A percentile compares a stretch with the other conserved stretches of the same genome.
Conservation (phyloP, 1,140 invertebrate species). For the Drosophila paulistorum region DNA sequence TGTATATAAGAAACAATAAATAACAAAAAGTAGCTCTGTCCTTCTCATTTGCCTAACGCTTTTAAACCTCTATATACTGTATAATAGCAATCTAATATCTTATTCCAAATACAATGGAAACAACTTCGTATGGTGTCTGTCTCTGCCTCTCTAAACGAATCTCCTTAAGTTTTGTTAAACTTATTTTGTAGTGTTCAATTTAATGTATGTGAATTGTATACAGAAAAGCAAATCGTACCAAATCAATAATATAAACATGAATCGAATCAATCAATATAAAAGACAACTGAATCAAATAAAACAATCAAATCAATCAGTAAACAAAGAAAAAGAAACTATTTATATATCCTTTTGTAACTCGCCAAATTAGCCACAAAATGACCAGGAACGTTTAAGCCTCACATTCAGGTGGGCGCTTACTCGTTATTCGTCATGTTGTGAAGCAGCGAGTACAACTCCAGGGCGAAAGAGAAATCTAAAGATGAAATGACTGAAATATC, state of each 20-base stretch:
- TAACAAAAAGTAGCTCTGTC: constrained; percentile 1
- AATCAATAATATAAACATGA: constrained; percentile 32
- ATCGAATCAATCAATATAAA: constrained; percentile 38
- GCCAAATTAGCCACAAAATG: constrained; percentile 44
- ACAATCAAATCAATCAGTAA: constrained; percentile 22
- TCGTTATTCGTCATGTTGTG: constrained; percentile 61
- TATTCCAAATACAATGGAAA: neutral
- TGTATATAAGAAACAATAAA: neutral
- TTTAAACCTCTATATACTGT: neutral
- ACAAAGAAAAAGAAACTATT: neutral
- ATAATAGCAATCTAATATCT: neutral
- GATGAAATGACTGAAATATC: constrained; percentile 10
- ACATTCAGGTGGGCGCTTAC: constrained; percentile 18
- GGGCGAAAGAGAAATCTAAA: constrained; percentile 30
- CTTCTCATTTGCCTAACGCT: neutral
- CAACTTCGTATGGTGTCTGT: constrained; percentile 3
- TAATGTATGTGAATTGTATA: constrained; percentile 79
- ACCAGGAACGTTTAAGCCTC: constrained; percentile 45
- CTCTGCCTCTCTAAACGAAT: constrained; percentile 37
- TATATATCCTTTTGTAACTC: constrained; percentile 31
- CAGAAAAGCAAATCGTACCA: constrained; percentile 79
- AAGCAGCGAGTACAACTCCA: constrained; percentile 58
- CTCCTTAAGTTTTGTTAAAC: constrained; percentile 82
- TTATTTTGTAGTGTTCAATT: constrained; percentile 83
- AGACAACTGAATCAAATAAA: constrained; percentile 3